Base-by-base conservation (phyloP, 2,113 vertebrate species). In the Macrotis lagotis region DNA sequence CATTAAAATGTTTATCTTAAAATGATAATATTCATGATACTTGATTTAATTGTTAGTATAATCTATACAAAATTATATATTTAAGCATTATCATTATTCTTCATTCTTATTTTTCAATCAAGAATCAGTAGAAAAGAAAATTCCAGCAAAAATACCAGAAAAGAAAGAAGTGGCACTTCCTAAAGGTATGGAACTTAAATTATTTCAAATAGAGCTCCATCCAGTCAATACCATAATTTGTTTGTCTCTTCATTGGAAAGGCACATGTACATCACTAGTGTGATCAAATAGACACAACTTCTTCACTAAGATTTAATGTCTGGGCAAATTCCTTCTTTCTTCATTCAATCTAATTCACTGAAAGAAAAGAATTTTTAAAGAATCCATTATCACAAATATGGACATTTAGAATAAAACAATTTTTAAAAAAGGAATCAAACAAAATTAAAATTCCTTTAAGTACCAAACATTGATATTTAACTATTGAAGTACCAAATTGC, bases 111-210 rank as follows among this genome's bases (percentile, higher is more conserved):
- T 93, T 97, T 96, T 97, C 95, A 91, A 95, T 97, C 89, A 96
- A 98, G 97, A 97, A 97, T 28, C 95, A 96, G 96, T 96, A 74
- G 98, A 98, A 93, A 98, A 95, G 96, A 98, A 98, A 95, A 53
- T 97, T 74, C 97, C 97, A 97, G 95, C 96, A 91, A 97, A 97
- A 95, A 95, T 97, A 1, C 92, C 96, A 51, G 97, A 96, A 96
- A 98, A 98, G 98, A 99, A 99, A 96, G 98, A 98, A 98, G 95
- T 96, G 49, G 95, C 97, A 1, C 94, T 97, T 91, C 95, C 96
- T 94, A 98, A 98, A 99, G 99, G 99, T 99, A 99, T 96, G 98
- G 91, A 66, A 25, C 55, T 94, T 47, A 50, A 93, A 91, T 91
- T 90, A 22, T 93, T 97, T 90, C 48, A 14, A 90, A 26, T n/a